Base-by-base conservation (phyloP, 2,797 vertebrate genomes). In the Microctenopoma steveboyesi region DNA sequence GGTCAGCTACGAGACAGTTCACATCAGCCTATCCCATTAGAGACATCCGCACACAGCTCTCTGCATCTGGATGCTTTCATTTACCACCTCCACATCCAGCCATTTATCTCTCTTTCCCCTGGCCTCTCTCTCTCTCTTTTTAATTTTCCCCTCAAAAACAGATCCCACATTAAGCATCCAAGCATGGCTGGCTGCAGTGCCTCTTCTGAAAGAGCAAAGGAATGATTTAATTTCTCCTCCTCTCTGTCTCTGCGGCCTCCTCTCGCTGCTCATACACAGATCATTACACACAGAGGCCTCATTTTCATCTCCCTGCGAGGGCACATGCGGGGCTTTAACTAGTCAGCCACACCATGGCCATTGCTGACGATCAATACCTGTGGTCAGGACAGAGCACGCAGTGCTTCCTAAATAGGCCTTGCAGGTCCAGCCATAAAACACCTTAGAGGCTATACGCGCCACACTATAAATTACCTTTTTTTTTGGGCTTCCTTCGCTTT, bases 241-340 rank as follows among this genome's bases (percentile, higher is more conserved):
- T 90, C 79, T 82, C 82, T 78, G 81, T 88, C 85, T 92, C 88
- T 85, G 88, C 76, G 86, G 90, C 88, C 90, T 90, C 87, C 78
- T 92, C 87, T 84, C 74, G 74, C 84, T 86, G 79, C 89, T 91
- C 91, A 90, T 90, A 89, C 92, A 92, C 93, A 93, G 89, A 93
- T 94, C 92, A 94, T 94, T 95, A 93, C 90, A 92, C 93, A 93
- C 92, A 85, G 84, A 93, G 90, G 90, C 88, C 89, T 92, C 88
- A 89, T 93, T 94, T 93, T 93, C 92, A 92, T 94, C 90, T 93
- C 85, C 89, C 86, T 78, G 88, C 63, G 85, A 91, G 88, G 87
- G 86, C 85, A 83, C 86, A 90, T 49, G 75, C 87, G 81, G 82
- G 85, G 88, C 86, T 92, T 92, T 93, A 93, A 92, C 89, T 92